Evolutionary conservation across 2,888 invertebrate species (phyloP).

Genomic region (Agriopis leucophaearia): DNA sequence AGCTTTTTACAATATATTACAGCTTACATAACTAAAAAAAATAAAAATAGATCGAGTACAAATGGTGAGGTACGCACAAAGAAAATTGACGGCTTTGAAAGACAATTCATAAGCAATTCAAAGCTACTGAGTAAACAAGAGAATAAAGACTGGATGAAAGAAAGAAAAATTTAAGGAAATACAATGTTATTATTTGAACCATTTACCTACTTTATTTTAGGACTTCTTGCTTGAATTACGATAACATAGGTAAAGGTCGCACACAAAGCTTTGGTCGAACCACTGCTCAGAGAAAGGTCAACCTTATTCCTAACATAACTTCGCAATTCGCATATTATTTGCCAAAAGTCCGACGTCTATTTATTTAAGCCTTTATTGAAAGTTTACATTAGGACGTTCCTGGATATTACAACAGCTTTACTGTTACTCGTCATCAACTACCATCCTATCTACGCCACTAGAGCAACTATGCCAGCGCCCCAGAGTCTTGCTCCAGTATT

Average conservation of each 20-base stretch:
- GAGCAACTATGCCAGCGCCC: no score
- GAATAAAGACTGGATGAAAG: no score
- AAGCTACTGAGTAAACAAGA: not conserved
- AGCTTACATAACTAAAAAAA: no score
- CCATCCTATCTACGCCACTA: no score
- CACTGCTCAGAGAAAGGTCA: not conserved
- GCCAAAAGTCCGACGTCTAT: not conserved
- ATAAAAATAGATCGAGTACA: no score
- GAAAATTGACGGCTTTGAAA: slow-evolving; percentile 2
- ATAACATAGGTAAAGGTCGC: slow-evolving; percentile 6
- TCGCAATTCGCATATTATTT: slow-evolving; percentile 18
- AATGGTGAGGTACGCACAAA: not conserved
- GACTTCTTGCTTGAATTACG: slow-evolving; percentile 1
- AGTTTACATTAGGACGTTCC: slow-evolving; percentile 13
- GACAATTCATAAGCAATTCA: not conserved
- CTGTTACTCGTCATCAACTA: no score
- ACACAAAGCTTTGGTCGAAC: slow-evolving; percentile 13
- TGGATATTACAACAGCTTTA: slow-evolving; percentile 4
- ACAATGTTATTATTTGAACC: not conserved
- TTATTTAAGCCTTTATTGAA: slow-evolving; percentile 10
- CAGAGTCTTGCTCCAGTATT: no score
- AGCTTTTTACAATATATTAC: no score
- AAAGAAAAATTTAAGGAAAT: not conserved
- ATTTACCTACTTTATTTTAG: not conserved
- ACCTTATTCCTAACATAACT: slow-evolving; percentile 15